Evolutionary conservation across 1,140 invertebrate species (phyloP), one percentile per base, ranked within the genome.

Genomic region (Solenopsis invicta): DNA sequence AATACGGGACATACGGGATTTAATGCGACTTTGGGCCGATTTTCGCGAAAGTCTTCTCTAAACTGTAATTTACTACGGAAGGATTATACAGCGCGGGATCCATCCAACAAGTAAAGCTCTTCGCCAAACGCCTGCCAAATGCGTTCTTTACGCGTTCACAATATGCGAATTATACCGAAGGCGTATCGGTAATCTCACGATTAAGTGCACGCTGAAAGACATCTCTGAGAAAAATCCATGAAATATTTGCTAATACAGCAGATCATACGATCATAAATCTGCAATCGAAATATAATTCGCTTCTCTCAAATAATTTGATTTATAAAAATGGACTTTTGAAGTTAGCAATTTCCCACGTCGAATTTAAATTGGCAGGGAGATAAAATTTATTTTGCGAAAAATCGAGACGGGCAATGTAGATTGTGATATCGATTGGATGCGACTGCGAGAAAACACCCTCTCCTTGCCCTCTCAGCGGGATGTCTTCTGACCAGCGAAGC

Each of bases 41-140:
- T 88, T 87, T 88, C 80, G 87, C 89, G 85, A 92, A 93, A 93
- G 90, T 86, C 88, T 89, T 84, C 90, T 89, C 89, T 88, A 91
- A 91, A 93, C 90, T 92, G 87, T 93, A 93, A 94, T 93, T 93
- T 94, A 94, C 91, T 93, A 91, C 89, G 90, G 88, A 92, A 92
- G 93, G 93, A 94, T 95, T 94, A 95, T 86, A 85, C 91, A 71
- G 81, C 16, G 41, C 88, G 41, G 77, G 59, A 75, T 62, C 85
- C 82, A 77, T 87, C 81, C 75, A 72, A 12, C 24, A 45, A 21
- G 34, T n/a, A 29, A 86, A 87, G 90, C 86, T 85, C 74, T 24
- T 84, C 88, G 76, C 86, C 71, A 86, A 80, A 91, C 87, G 88
- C 84, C 87, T 88, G 86, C 80, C 87, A 91, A 93, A 93, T 89